Evolutionary conservation across 2,888 invertebrate genomes (phyloP), one percentile per base, ranked within the genome.

Genomic region (Drosophila subsilvestris): DNA sequence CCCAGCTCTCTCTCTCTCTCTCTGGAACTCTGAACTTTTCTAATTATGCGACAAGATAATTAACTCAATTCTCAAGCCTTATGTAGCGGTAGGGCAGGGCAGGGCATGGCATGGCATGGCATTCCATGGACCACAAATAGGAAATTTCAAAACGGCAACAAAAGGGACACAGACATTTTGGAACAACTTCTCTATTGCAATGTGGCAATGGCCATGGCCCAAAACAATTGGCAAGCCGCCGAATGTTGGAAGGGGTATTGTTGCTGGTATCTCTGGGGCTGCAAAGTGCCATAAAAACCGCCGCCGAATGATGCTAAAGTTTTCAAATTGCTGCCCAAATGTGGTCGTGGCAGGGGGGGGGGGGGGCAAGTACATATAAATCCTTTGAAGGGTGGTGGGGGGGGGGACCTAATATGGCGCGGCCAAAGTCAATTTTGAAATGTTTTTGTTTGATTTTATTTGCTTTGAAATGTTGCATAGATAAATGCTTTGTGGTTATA

Each of bases 31-130:
- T 75, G 72, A 86, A 87, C 86, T 87, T 88, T 89, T 86, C 78
- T 80, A 89, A 87, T 86, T 88, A 87, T 81, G 80, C 81, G 75
- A 81, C 81, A 81, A 74, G 81, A 86, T 86, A 86, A 86, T 83
- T 84, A 86, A 84, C 77, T 81, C 77, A 74, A 84, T 84, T 79
- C 73, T 73, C 47, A 50, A 17, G 62, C 44, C 37, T 14, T 14
- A 14, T 1, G 5, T 12, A 12, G 12, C 3, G 29, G 32, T 1
- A 22, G 22, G 22, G 2, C 20, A 20, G 22, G 22, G 2, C 1
- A 2, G 20, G 20, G 20, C 22, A 22, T 3, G 32, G 32, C 32
- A 32, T 32, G 27, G 7, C 8, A 1, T 27, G 9, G 27, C 27
- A 27, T 25, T 27, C 27, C 14, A 5, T 37, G 32, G 54, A 59